Percentiles rank a stretch among this genome's conserved stretches.
Evolutionary conservation across 2,113 vertebrate species (phyloP).

Genomic region (Otis tarda): DNA sequence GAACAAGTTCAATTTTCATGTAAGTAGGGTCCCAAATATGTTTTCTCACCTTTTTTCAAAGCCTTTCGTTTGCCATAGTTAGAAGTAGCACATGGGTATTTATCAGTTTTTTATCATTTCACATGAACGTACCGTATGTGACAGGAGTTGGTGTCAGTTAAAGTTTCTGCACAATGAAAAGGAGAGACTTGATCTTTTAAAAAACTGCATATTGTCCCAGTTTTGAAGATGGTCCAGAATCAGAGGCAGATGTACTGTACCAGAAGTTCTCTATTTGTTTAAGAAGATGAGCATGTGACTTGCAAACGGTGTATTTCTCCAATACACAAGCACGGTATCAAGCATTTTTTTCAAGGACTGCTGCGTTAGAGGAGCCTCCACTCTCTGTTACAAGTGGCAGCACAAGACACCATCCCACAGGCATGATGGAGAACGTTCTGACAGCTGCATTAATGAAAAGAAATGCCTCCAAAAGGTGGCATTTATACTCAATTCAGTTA

Average conservation of each 20-base stretch:
- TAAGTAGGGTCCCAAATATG: background rate
- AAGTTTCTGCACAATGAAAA: background rate
- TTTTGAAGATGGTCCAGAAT: background rate
- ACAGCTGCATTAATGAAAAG: background rate
- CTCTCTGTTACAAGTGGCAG: background rate
- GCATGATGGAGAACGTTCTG: background rate
- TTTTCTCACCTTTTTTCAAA: background rate
- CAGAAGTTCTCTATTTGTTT: background rate
- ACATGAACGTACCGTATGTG: background rate
- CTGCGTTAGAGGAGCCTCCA: background rate
- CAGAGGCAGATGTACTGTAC: background rate
- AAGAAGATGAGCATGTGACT: background rate
- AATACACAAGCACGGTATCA: background rate
- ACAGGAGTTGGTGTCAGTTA: background rate
- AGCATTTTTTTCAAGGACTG: background rate
- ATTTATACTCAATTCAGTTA: background rate
- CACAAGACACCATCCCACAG: background rate
- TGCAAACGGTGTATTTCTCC: background rate
- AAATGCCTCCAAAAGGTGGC: background rate
- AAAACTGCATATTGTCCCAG: background rate
- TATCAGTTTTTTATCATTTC: background rate
- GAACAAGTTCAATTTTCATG: background rate
- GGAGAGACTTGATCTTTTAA: background rate
- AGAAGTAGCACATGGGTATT: background rate
- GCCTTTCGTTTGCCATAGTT: background rate